Conservation (phyloP, 2,888 invertebrate genomes). For the Caenorhabditis uteleia region DNA sequence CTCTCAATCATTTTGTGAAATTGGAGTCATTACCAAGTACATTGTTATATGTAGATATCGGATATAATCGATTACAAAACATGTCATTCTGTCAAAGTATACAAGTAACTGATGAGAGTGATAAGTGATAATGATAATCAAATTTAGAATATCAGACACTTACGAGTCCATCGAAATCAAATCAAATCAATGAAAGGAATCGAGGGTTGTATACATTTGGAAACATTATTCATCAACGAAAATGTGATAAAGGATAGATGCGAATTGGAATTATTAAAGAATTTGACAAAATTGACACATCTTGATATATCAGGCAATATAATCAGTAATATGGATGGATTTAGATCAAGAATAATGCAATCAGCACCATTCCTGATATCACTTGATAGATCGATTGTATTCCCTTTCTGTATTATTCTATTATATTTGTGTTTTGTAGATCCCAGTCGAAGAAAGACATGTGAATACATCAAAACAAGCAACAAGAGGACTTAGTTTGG, state of each 20-base stretch:
- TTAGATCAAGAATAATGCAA: conserved; percentile 38
- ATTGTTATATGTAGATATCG: conserved; percentile 44
- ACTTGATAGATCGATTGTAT: conserved; percentile 22
- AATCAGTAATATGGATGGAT: conserved; percentile 42
- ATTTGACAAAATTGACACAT: conserved; percentile 51
- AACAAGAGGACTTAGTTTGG: conserved; percentile 31
- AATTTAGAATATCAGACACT: conserved; percentile 10
- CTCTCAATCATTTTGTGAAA: conserved; percentile 52
- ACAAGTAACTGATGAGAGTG: too few species aligned
- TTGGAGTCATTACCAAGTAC: conserved; percentile 55
- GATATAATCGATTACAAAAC: conserved; percentile 38
- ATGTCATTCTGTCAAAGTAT: conserved; percentile 44
- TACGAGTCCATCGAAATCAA: conserved; percentile 46
- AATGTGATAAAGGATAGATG: conserved; percentile 26
- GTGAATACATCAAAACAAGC: conserved; percentile 25
- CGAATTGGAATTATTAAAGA: conserved; percentile 26
- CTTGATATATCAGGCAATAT: conserved; percentile 52
- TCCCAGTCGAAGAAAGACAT: conserved; percentile 32
- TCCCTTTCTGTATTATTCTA: not conserved
- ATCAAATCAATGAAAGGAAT: conserved; percentile 55
- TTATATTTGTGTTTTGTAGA: conserved; percentile 4
- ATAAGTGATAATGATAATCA: conserved; percentile 10
- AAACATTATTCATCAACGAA: conserved; percentile 31
- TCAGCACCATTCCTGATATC: conserved; percentile 22
- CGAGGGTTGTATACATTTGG: conserved; percentile 42